Conservation (phyloP, 2,797 vertebrate species). For the Remorina albescens region DNA sequence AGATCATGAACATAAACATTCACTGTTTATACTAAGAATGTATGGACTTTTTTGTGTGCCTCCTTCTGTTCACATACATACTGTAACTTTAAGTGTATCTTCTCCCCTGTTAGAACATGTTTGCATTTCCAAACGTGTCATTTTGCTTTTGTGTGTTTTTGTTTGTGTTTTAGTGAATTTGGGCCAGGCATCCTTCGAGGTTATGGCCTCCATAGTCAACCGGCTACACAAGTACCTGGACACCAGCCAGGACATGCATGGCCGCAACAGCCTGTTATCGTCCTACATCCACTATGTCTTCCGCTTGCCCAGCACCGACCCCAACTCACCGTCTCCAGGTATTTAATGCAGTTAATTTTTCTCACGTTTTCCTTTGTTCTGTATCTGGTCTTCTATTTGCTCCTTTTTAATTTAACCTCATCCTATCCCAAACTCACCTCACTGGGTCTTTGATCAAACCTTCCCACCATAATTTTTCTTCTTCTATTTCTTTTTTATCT, state of each 20-base stretch:
- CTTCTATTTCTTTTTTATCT: slow-evolving; percentile 66
- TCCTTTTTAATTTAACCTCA: slow-evolving; percentile 58
- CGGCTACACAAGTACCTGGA: slow-evolving; percentile 97
- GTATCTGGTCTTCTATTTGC: slow-evolving; percentile 36
- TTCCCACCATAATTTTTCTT: slow-evolving; percentile 66
- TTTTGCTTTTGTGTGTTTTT: not conserved
- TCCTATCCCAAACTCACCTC: slow-evolving; percentile 35
- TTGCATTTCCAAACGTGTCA: too few species aligned
- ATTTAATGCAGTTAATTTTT: slow-evolving; percentile 28
- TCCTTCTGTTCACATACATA: too few species aligned
- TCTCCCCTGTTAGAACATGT: too few species aligned
- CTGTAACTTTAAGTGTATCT: too few species aligned
- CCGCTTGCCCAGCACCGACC: slow-evolving; percentile 94
- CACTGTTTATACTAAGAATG: too few species aligned
- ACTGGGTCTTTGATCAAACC: slow-evolving; percentile 43
- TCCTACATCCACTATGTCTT: slow-evolving; percentile 98
- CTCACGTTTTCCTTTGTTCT: slow-evolving; percentile 28
- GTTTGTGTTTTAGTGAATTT: slow-evolving; percentile 89
- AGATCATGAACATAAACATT: too few species aligned
- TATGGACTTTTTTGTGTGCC: too few species aligned
- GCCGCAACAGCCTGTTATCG: slow-evolving; percentile 94
- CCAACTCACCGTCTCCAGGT: slow-evolving; percentile 97
- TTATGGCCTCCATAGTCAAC: slow-evolving; percentile 97
- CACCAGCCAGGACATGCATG: slow-evolving; percentile 97
- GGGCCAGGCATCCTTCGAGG: slow-evolving; percentile 97